A percentile compares a stretch with the other conserved stretches of the same genome.
phyloP scores from a whole-genome alignment of 2,888 invertebrate genomes.

The Brachypalpus laphriformis region DNA sequence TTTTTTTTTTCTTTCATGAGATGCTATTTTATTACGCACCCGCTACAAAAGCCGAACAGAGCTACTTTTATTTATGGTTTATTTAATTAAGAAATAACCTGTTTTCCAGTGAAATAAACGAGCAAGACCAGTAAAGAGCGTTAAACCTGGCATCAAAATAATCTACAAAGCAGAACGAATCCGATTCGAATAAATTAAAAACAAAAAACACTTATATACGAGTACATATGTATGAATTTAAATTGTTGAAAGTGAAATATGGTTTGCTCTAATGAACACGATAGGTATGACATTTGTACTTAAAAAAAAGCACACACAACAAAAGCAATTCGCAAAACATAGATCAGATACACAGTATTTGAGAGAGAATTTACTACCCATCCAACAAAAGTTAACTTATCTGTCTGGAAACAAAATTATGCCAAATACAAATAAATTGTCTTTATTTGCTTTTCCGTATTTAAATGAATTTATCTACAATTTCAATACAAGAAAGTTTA shows the following conservation, averaged over 20 bases:
- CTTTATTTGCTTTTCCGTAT: constrained; percentile 5
- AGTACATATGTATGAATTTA: constrained; percentile 2
- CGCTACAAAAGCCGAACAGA: too few species aligned
- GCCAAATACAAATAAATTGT: not conserved
- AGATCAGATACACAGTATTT: not conserved
- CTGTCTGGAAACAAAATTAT: not conserved
- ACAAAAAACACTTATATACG: not conserved
- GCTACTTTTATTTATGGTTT: too few species aligned
- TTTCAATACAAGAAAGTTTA: not conserved
- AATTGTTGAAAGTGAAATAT: not conserved
- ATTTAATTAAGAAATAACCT: too few species aligned
- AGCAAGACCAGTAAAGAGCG: not conserved
- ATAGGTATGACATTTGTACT: not conserved
- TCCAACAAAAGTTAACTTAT: not conserved
- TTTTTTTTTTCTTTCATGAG: too few species aligned
- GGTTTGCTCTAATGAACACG: not conserved
- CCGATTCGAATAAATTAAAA: not conserved
- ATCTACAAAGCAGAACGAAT: not conserved
- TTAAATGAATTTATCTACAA: not conserved
- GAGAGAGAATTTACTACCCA: not conserved
- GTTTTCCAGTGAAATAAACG: not conserved
- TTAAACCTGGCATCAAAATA: not conserved
- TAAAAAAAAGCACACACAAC: not conserved
- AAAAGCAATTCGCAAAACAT: not conserved
- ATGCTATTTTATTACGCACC: too few species aligned